These are phyloP conservation scores for Ceratosolen fusciceps DNA, from an alignment of 1,140 invertebrate species.

Conservation along the genomic window DNA sequence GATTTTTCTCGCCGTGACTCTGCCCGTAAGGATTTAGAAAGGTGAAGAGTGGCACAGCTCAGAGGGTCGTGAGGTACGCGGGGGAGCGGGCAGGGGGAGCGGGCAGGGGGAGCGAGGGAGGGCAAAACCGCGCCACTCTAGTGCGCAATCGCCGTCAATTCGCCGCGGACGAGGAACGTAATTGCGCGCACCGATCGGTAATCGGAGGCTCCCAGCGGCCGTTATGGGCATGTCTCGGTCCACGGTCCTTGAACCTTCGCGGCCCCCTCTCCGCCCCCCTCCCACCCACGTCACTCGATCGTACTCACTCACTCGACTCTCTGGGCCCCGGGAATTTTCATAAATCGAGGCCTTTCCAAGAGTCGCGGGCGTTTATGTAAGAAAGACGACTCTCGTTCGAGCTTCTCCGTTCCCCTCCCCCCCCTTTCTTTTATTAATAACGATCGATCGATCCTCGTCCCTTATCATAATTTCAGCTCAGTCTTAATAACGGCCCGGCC, in stretches of 20 bases:
- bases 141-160: slow-evolving; percentile 2
- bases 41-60: background rate
- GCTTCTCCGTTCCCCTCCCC: background rate
- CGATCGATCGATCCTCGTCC: no score
- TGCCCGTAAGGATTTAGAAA: slow-evolving; percentile 1
- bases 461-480: no score
- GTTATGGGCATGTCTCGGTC: no score
- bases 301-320: no score
- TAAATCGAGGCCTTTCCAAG: background rate
- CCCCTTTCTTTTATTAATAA: background rate
- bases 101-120: background rate
- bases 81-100: background rate
- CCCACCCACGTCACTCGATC: no score
- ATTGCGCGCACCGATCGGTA: slow-evolving; percentile 16
- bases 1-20: no score
- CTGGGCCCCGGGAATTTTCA: no score
- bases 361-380: background rate
- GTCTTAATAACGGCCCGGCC: no score
- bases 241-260: slow-evolving; percentile 30
- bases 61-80: background rate
- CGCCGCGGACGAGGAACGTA: background rate
- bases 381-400: no score
- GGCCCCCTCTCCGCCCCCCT: background rate
- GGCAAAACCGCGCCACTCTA: slow-evolving; percentile 14
- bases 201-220: background rate